Base-by-base conservation (phyloP, 1,140 invertebrate species). In the Drosophila kurseongensis region DNA sequence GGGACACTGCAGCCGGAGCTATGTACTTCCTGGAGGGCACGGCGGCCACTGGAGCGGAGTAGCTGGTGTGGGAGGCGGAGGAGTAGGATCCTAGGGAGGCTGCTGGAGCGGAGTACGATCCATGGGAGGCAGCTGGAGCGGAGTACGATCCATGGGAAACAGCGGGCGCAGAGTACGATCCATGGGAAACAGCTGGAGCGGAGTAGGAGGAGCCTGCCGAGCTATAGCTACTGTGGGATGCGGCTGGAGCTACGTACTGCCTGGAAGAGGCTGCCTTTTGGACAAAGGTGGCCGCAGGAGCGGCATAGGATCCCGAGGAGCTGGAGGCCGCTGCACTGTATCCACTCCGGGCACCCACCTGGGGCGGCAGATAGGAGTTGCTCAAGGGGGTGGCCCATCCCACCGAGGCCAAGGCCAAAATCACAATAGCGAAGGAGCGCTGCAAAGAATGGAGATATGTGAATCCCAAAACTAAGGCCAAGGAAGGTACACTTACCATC, bases 341-440 rank as follows among this genome's bases (percentile, higher is more conserved):
- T 38, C 74, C 18, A 10, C 69, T 86, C 12, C 68, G 61, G 27
- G 78, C 75, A 27, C 78, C 78, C 9, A 62, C 54, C 51, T 71
- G 58, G 2, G 85, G 85, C 1, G 85, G 85, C 40, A 90, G 29
- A 36, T 90, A 90, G 29, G 41, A 36, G 44, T 65, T 90, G 40
- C 86, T 65, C 47, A 90, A 50, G 14, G 85, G 75, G 13, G 13
- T 71, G 47, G 66, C 68, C 51, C 57, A 7, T 6, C 41, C 58
- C 16, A 76, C 10, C 4, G 65, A 55, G 55, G 55, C 65, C 12
- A 75, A 5, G 14, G 72, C 62, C 51, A 82, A n/a, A 12, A 36
- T 27, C 68, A 88, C 9, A 29, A 60, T 42, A 2, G 57, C 50
- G 29, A 89, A 73, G 8, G 60, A 52, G 45, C 58, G 77, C 85